Evolutionary conservation across 2,113 vertebrate genomes (phyloP).

Genomic region (Carassius carassius): DNA sequence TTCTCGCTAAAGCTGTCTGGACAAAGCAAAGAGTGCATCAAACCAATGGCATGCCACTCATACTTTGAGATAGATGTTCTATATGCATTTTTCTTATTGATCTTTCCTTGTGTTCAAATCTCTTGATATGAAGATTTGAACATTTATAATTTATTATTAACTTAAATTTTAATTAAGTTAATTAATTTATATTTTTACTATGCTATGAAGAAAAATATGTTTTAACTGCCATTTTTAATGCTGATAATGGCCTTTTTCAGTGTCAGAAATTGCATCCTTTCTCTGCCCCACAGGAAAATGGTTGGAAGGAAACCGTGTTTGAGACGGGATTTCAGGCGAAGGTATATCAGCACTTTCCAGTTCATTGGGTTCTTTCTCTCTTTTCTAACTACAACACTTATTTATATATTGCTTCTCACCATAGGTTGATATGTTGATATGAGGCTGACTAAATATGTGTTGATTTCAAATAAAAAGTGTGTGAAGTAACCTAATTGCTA

Average conservation of each 20-base stretch:
- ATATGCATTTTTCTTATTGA: neutral
- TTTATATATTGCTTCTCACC: neutral
- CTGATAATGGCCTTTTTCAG: slow-evolving; percentile 25
- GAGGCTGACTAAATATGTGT: slow-evolving; percentile 4
- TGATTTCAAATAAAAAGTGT: neutral
- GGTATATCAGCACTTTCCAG: slow-evolving; percentile 71
- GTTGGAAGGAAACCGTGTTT: slow-evolving; percentile 92
- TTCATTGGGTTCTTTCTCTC: slow-evolving; percentile 30
- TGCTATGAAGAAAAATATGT: neutral
- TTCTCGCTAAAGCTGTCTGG: neutral
- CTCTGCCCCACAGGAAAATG: slow-evolving; percentile 81
- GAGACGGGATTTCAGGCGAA: slow-evolving; percentile 94
- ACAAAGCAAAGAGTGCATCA: neutral
- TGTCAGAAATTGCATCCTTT: slow-evolving; percentile 46
- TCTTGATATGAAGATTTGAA: neutral
- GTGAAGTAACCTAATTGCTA: slow-evolving; percentile 23
- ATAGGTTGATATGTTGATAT: slow-evolving; percentile 36
- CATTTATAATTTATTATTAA: neutral
- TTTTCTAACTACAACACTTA: neutral
- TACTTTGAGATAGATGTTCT: neutral
- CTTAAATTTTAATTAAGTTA: no score
- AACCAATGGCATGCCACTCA: neutral
- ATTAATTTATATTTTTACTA: neutral
- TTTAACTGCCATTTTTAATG: slow-evolving; percentile 3
- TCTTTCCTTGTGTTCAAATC: neutral